phyloP scores from a whole-genome alignment of 2,797 vertebrate genomes.

The Trichosurus vulpecula region DNA sequence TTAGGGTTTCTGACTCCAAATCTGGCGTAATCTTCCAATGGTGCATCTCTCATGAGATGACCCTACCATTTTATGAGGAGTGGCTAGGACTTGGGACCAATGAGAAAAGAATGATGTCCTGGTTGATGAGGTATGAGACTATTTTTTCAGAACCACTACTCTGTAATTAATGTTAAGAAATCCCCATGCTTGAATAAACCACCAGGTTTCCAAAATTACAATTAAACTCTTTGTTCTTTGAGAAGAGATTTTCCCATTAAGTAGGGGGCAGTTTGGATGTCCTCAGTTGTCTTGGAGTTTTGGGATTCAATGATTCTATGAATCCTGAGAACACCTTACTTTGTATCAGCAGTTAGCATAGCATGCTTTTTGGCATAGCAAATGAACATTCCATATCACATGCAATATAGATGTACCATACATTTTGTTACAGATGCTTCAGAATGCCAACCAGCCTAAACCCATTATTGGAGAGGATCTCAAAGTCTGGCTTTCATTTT shows the following conservation, averaged over 20 bases:
- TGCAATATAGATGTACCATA: neutral
- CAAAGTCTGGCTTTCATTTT: constrained; percentile 33
- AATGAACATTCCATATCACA: neutral
- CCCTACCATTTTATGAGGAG: neutral
- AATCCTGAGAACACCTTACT: neutral
- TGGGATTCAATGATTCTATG: neutral
- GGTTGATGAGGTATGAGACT: constrained; percentile 1
- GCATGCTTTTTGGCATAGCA: neutral
- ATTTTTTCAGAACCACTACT: constrained; percentile 8
- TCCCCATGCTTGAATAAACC: neutral
- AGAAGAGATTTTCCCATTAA: neutral
- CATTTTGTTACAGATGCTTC: constrained; percentile 2
- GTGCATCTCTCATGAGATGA: neutral
- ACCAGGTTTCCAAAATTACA: neutral
- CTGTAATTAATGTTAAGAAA: neutral
- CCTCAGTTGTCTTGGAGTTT: neutral
- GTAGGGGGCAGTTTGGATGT: neutral
- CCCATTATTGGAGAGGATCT: constrained; percentile 11
- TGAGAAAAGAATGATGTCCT: neutral
- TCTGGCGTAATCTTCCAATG: neutral
- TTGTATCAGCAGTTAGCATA: neutral
- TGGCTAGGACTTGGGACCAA: neutral
- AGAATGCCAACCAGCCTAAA: neutral
- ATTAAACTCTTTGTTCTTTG: neutral
- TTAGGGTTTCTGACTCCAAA: neutral